Evolutionary conservation across 2,888 invertebrate genomes (phyloP).

Genomic region (Chironomus tentans): DNA sequence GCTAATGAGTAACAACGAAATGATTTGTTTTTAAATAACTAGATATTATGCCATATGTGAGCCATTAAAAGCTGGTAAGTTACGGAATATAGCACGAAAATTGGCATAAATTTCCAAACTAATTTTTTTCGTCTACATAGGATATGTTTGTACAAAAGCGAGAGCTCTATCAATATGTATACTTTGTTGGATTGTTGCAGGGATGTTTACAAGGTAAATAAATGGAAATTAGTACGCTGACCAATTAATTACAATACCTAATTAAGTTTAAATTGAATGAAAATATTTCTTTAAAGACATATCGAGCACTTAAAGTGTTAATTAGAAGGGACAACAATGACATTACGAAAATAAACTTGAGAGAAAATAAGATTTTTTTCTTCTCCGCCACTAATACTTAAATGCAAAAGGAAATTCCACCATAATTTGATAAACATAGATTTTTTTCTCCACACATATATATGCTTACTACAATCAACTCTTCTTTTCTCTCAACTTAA

Average conservation of each 20-base stretch:
- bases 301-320: too few species aligned
- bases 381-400: constrained; percentile 3
- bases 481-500: neutral
- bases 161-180: constrained; percentile 73
- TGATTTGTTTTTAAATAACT: constrained; percentile 29
- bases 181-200: constrained; percentile 75
- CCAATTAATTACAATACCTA: too few species aligned
- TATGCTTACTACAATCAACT: neutral
- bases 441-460: neutral
- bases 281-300: neutral
- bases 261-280: neutral
- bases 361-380: too few species aligned
- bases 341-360: neutral
- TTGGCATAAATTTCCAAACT: neutral
- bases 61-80: constrained; percentile 63
- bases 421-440: neutral
- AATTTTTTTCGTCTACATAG: neutral
- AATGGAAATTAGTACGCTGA: too few species aligned
- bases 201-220: constrained; percentile 73
- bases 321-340: too few species aligned
- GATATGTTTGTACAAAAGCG: constrained; percentile 81
- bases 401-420: neutral
- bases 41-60: constrained; percentile 82
- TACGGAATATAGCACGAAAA: neutral
- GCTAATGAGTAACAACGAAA: neutral